These are phyloP conservation scores for Chrysolina americana DNA, from an alignment of 2,888 invertebrate genomes.

Conservation along the genomic window DNA sequence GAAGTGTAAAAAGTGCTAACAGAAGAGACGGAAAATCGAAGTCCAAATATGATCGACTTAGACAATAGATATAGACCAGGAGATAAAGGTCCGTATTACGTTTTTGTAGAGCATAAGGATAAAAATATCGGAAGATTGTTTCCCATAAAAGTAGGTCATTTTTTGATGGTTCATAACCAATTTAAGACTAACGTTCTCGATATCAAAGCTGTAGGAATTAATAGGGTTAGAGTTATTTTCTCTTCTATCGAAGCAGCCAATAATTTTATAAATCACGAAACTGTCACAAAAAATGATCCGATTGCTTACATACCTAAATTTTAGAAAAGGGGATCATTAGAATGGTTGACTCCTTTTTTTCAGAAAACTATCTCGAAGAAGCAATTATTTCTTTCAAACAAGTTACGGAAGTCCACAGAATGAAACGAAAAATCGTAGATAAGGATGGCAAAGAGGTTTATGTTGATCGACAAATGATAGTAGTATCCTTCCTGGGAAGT, in stretches of 20 bases:
- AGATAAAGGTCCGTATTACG: slow-evolving; percentile 6
- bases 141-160: slow-evolving; percentile 10
- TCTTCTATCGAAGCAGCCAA: slow-evolving; percentile 11
- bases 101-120: slow-evolving; percentile 5
- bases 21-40: slow-evolving; percentile 4
- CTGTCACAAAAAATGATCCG: slow-evolving; percentile 22
- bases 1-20: neutral
- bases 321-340: slow-evolving; percentile 24
- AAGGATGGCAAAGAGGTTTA: no score
- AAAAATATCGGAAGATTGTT: slow-evolving; percentile 22
- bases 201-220: slow-evolving; percentile 10
- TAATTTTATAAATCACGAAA: slow-evolving; percentile 11
- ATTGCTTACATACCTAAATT: slow-evolving; percentile 30
- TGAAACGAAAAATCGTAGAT: slow-evolving; percentile 23
- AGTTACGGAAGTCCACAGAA: slow-evolving; percentile 17
- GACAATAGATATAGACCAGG: slow-evolving; percentile 1
- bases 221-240: slow-evolving; percentile 24
- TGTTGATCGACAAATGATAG: no score
- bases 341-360: slow-evolving; percentile 19
- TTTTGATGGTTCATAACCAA: neutral
- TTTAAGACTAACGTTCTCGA: slow-evolving; percentile 14
- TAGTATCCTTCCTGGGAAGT: no score
- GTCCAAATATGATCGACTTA: slow-evolving; percentile 1
- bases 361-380: slow-evolving; percentile 4
- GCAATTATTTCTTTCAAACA: slow-evolving; percentile 7